phyloP scores from a whole-genome alignment of 2,888 invertebrate species.

The Ichneumon xanthorius region DNA sequence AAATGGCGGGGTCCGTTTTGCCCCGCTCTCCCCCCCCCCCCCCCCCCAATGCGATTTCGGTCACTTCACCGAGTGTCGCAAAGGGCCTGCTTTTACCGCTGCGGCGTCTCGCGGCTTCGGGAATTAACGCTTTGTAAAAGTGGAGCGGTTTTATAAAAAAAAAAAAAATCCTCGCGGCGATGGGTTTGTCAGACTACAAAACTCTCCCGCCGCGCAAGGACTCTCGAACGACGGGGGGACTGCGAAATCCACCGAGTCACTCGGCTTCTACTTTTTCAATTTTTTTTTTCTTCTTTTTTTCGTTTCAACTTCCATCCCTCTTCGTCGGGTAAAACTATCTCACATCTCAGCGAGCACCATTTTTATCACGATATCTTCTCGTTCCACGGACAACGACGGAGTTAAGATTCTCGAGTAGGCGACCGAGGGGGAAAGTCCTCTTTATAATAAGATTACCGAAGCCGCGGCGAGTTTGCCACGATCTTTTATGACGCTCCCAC shows the following conservation, averaged over 20 bases:
- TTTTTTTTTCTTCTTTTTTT: neutral
- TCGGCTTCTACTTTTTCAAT: neutral
- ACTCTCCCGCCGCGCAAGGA: conserved; percentile 41
- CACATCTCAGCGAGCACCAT: neutral
- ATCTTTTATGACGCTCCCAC: conserved; percentile 10
- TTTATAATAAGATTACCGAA: conserved; percentile 16
- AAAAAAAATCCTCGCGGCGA: conserved; percentile 29
- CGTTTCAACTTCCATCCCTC: conserved; percentile 11
- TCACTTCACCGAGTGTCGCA: conserved; percentile 19
- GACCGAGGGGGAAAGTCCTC: neutral
- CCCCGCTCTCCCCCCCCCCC: no score
- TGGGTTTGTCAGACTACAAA: conserved; percentile 39
- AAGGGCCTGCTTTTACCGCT: conserved; percentile 32
- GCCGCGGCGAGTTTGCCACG: conserved; percentile 3
- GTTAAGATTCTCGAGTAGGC: conserved; percentile 23
- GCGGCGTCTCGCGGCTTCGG: conserved; percentile 7
- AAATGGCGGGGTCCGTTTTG: no score
- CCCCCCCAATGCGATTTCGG: conserved; percentile 44
- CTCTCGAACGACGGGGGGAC: conserved; percentile 8
- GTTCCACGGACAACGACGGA: neutral
- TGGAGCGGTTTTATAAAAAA: neutral
- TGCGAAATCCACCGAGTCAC: conserved; percentile 27
- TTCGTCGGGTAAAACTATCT: conserved; percentile 1
- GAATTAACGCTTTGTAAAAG: conserved; percentile 40
- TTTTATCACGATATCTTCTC: neutral